These are phyloP conservation scores for Prenolepis imparis DNA, from an alignment of 2,888 invertebrate genomes.

Conservation along the genomic window DNA sequence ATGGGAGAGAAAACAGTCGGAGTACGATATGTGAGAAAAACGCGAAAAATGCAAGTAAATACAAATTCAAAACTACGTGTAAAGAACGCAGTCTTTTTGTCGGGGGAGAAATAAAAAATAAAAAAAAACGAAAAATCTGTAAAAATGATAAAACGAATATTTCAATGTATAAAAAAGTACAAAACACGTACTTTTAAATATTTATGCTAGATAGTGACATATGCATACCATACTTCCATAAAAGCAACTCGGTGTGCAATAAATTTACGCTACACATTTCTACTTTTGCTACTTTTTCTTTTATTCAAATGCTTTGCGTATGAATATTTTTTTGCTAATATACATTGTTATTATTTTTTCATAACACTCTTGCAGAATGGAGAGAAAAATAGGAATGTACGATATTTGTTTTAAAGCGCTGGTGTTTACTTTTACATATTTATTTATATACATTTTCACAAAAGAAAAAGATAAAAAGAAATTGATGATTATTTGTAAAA, in stretches of 20 bases:
- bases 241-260: slow-evolving; percentile 6
- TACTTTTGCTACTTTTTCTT: not conserved
- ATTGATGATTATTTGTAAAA: slow-evolving; percentile 1
- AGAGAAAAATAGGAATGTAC: not conserved
- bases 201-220: slow-evolving; percentile 22
- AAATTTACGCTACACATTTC: slow-evolving; percentile 20
- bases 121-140: not conserved
- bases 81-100: not conserved
- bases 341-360: slow-evolving; percentile 7
- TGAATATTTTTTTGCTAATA: slow-evolving; percentile 24
- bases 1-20: not conserved
- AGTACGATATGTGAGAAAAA: not conserved
- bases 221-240: not conserved
- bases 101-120: not conserved
- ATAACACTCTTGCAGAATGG: not conserved
- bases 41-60: slow-evolving; percentile 5
- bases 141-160: not conserved
- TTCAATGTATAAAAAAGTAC: not conserved
- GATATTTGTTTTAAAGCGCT: not conserved
- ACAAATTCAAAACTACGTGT: not conserved
- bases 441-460: not conserved
- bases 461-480: not conserved
- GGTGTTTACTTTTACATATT: not conserved
- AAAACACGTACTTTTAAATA: slow-evolving; percentile 25
- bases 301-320: slow-evolving; percentile 15